Evolutionary conservation across 2,797 vertebrate genomes (phyloP).

Genomic region (Molossus molossus): DNA sequence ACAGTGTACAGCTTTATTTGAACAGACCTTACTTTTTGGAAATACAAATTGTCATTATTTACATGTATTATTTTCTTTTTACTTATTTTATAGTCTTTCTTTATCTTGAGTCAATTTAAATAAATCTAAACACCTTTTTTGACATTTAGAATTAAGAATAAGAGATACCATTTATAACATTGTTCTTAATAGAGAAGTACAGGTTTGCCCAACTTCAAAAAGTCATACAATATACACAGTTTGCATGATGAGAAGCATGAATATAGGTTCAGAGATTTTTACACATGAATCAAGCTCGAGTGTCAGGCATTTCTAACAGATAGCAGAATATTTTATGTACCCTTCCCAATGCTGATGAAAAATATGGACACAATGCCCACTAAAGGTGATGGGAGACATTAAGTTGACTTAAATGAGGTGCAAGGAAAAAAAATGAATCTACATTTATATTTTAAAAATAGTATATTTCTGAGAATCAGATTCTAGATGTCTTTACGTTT

Average conservation of each 20-base stretch:
- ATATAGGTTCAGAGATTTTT: not conserved
- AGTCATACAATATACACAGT: not conserved
- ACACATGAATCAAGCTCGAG: not conserved
- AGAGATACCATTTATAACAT: constrained; percentile 7
- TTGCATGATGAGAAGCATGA: not conserved
- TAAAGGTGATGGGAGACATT: not conserved
- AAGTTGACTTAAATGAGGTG: not conserved
- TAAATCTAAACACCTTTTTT: not conserved
- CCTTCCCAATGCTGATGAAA: constrained; percentile 5
- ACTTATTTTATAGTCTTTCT: not conserved
- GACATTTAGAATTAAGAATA: constrained; percentile 57
- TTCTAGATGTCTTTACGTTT: constrained; percentile 23
- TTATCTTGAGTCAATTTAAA: constrained; percentile 51
- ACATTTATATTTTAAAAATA: constrained; percentile 64
- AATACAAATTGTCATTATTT: constrained; percentile 15
- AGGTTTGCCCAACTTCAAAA: not conserved
- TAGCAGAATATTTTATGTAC: not conserved
- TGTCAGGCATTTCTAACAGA: not conserved
- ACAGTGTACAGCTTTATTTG: not conserved
- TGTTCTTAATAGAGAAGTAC: not conserved
- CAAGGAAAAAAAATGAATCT: constrained; percentile 12
- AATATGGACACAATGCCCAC: not conserved
- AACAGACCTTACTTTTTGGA: not conserved
- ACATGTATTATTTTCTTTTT: not conserved
- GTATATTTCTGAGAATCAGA: not conserved